Evolutionary conservation across 1,140 invertebrate species (phyloP), one percentile per base, ranked within the genome.

Genomic region (Pogonus chalceus): DNA sequence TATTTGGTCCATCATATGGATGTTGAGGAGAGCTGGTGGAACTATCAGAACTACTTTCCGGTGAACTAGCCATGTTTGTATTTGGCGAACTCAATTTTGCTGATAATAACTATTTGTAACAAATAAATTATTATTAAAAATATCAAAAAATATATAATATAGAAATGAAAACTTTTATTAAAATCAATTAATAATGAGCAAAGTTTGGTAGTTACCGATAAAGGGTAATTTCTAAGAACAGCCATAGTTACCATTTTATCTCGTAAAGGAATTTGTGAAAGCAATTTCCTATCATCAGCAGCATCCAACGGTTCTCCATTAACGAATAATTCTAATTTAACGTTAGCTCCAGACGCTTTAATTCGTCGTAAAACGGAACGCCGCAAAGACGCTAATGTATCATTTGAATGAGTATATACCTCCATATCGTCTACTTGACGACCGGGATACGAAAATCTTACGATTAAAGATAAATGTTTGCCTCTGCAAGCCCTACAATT

Each of bases 341-440:
- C 81, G 64, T 84, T 86, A 56, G 69, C 72, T 52, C 79, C 76
- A n/a, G 78, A 73, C 7, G 81, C 80, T 69, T 90, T 90, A 57
- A 91, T 80, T 58, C 81, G 71, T 54, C 83, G 76, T 51, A 91
- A 68, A 60, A 93, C 82, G 60, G 87, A 82, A 55, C 88, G 73
- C 54, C 89, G 76, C 51, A 95, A 73, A 39, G 87, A 84, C 53
- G 86, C 84, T 53, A 95, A 73, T 2, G 92, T 96, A 66, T 98
- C 94, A 69, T 97, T 96, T 47, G 84, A 88, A 72, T 98, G 95
- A 43, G 92, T 95, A 65, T 82, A 87, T 39, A 98, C 74, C 69
- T 97, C 93, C 60, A 96, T 79, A 67, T 97, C 94, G 59, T 97
- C 94, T 20, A 90, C 81, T 68, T 89, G 89, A 55, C 92, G 77